Percentiles rank a stretch among this genome's conserved stretches.
Conservation (phyloP, 2,113 vertebrate genomes). For the Hystrix cristata region DNA sequence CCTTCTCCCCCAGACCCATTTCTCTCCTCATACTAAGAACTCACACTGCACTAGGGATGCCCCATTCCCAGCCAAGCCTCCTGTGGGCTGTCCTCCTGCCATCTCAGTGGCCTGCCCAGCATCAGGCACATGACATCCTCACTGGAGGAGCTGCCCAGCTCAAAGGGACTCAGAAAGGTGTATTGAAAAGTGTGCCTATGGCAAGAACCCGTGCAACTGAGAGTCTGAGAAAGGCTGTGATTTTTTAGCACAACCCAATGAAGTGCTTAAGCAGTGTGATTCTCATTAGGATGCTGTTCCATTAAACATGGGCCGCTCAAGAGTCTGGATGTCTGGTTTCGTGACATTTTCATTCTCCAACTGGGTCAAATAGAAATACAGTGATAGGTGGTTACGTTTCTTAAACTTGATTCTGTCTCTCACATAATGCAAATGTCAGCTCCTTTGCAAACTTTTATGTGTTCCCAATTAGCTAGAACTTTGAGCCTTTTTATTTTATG, state of each 20-base stretch:
- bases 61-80: background rate
- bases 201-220: background rate
- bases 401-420: background rate
- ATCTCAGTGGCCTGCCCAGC: background rate
- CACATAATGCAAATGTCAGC: background rate
- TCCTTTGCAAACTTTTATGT: background rate
- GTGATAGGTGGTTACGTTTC: background rate
- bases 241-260: background rate
- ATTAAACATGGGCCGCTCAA: background rate
- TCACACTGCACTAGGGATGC: fast-evolving
- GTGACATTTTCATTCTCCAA: conserved; percentile 34
- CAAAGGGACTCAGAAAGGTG: conserved; percentile 33
- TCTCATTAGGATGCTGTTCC: background rate
- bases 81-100: background rate
- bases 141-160: background rate
- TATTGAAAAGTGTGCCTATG: background rate
- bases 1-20: background rate
- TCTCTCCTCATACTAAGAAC: background rate
- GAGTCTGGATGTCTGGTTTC: background rate
- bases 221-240: conserved; percentile 33
- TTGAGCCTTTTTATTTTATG: background rate
- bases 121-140: background rate
- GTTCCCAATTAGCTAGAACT: conserved; percentile 20
- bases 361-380: conserved; percentile 1
- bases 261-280: background rate